Conservation (phyloP, 2,888 invertebrate genomes). For the Asteroscopus sphinx region DNA sequence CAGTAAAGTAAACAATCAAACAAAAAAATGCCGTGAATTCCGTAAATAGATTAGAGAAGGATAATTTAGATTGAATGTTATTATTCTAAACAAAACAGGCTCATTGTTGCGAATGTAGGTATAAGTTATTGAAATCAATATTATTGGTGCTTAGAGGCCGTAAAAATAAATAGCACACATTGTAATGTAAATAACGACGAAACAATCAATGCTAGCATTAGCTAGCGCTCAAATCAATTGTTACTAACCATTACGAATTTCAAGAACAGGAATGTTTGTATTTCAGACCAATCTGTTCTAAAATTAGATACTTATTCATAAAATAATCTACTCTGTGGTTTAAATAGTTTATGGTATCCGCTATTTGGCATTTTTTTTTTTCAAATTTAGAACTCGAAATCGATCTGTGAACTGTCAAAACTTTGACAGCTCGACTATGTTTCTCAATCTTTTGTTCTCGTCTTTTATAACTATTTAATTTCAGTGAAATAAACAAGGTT, state of each 20-base stretch:
- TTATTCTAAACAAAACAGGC: constrained; percentile 1
- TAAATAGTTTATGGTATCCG: constrained; percentile 10
- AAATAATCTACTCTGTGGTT: constrained; percentile 32
- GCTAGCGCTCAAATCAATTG: constrained; percentile 28
- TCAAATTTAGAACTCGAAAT: constrained; percentile 16
- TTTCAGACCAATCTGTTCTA: constrained; percentile 52
- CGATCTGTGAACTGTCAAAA: constrained; percentile 42
- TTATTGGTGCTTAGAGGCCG: constrained; percentile 3
- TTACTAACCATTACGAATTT: constrained; percentile 34
- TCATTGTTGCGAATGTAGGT: constrained; percentile 3
- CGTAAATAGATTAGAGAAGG: constrained; percentile 1
- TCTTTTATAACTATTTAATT: constrained; percentile 13
- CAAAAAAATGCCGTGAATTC: neutral
- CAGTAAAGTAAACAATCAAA: neutral
- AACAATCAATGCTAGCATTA: constrained; percentile 7
- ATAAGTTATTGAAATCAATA: constrained; percentile 3
- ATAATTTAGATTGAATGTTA: constrained; percentile 15
- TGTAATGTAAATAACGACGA: constrained; percentile 12
- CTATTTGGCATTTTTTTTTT: constrained; percentile 1
- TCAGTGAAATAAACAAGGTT: constrained; percentile 13
- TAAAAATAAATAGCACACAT: constrained; percentile 37
- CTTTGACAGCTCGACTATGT: constrained; percentile 38
- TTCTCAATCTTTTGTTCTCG: constrained; percentile 43
- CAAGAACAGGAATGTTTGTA: constrained; percentile 37
- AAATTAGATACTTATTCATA: constrained; percentile 39